phyloP scores from a whole-genome alignment of 2,888 invertebrate species.

The Andrena bicolor region DNA sequence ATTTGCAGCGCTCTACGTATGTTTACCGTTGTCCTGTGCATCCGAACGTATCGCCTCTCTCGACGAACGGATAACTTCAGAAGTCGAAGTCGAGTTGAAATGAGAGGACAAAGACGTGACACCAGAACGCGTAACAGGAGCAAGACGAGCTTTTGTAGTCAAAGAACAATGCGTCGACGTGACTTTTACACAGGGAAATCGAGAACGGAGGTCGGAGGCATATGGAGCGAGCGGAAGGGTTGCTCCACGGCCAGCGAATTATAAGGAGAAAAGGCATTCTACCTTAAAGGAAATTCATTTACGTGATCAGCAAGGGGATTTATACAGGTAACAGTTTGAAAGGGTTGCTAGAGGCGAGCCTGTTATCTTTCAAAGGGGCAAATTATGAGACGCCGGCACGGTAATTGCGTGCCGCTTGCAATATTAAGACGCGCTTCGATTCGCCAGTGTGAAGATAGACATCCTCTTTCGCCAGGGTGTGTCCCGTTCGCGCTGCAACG shows the following conservation, averaged over 20 bases:
- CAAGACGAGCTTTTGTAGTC: conserved; percentile 27
- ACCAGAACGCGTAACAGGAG: conserved; percentile 25
- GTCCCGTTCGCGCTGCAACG: not conserved
- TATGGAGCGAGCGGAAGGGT: not conserved
- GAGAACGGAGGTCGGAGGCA: not conserved
- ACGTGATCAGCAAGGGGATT: conserved; percentile 13
- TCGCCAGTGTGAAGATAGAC: not conserved
- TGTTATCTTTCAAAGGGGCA: not conserved
- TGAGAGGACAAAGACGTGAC: not conserved
- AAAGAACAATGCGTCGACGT: conserved; percentile 26
- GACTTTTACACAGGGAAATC: conserved; percentile 4
- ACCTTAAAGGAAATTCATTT: conserved; percentile 25
- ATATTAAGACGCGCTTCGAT: conserved; percentile 14
- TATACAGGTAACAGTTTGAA: not conserved
- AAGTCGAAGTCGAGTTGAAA: conserved; percentile 28
- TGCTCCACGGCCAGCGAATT: not conserved
- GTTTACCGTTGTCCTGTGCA: not conserved
- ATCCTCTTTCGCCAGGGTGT: not conserved
- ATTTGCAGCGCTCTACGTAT: not conserved
- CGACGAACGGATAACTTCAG: not conserved
- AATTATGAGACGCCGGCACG: not conserved
- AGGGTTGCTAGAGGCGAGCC: not conserved
- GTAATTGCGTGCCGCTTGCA: conserved; percentile 14
- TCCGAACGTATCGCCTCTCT: too few relatives aligned
- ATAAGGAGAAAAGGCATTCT: not conserved